These are phyloP conservation scores for Bombus fervidus DNA, from an alignment of 1,140 invertebrate genomes.

Conservation along the genomic window DNA sequence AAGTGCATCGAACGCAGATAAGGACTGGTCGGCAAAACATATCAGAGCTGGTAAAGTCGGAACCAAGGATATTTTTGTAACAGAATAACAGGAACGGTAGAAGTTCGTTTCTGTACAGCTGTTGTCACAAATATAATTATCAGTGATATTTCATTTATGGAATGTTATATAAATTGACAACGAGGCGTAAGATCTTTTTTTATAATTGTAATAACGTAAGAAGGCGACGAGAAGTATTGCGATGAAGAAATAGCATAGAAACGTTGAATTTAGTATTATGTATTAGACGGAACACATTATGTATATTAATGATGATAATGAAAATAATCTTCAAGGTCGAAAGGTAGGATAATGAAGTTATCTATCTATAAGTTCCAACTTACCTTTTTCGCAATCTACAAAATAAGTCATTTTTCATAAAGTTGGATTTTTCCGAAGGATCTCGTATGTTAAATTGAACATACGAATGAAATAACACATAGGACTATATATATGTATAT, in stretches of 20 bases:
- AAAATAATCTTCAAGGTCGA: not conserved
- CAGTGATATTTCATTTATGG: not conserved
- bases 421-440: not conserved
- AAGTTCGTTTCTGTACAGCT: slow-evolving; percentile 28
- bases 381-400: too few species aligned
- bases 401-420: not conserved
- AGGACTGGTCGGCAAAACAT: slow-evolving; percentile 60
- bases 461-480: not conserved
- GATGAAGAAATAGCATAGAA: not conserved
- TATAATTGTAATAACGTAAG: not conserved
- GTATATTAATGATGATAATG: not conserved
- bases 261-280: not conserved
- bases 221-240: not conserved
- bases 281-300: not conserved
- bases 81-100: slow-evolving; percentile 64
- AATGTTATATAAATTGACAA: not conserved
- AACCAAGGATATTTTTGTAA: slow-evolving; percentile 73
- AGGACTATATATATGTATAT: slow-evolving; percentile 49
- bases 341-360: too few species aligned
- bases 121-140: slow-evolving; percentile 32
- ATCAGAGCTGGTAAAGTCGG: slow-evolving; percentile 71
- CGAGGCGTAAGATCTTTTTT: not conserved
- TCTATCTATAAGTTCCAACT: too few species aligned
- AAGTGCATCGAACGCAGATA: slow-evolving; percentile 53
- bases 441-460: not conserved